phyloP scores from a whole-genome alignment of 2,888 invertebrate species.

The Chrysopilus asiliformis region DNA sequence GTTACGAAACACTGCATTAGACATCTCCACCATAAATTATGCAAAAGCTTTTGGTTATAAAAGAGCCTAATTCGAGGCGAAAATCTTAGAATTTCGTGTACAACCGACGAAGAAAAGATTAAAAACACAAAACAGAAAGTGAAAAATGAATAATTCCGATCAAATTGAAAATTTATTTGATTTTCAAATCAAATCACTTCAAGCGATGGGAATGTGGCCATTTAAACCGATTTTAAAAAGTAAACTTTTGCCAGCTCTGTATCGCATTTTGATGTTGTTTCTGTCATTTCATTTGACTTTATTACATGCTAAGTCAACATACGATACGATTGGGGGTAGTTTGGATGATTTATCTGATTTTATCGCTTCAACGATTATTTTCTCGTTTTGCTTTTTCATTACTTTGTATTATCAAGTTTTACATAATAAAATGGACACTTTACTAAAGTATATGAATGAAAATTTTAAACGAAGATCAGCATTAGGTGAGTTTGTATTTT shows the following conservation, averaged over 20 bases:
- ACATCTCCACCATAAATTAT: too few relatives aligned
- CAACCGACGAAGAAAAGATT: too few relatives aligned
- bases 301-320: constrained; percentile 5
- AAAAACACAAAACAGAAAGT: too few relatives aligned
- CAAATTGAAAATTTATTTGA: constrained; percentile 1
- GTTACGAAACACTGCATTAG: too few relatives aligned
- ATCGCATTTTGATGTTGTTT: constrained; percentile 5
- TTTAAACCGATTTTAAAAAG: too few relatives aligned
- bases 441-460: constrained; percentile 30
- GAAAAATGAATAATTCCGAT: too few relatives aligned
- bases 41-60: too few relatives aligned
- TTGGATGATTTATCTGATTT: constrained; percentile 8
- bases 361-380: constrained; percentile 10
- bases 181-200: neutral
- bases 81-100: too few relatives aligned
- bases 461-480: constrained; percentile 37
- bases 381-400: constrained; percentile 8
- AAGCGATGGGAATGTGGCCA: constrained; percentile 1
- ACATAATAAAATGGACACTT: constrained; percentile 28
- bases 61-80: too few relatives aligned
- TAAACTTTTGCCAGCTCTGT: neutral
- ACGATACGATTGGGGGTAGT: constrained; percentile 6
- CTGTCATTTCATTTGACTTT: constrained; percentile 5
- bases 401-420: constrained; percentile 28
- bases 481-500: constrained; percentile 21